Evolutionary conservation across 2,888 invertebrate genomes (phyloP).

Genomic region (Drosophila diplacantha): DNA sequence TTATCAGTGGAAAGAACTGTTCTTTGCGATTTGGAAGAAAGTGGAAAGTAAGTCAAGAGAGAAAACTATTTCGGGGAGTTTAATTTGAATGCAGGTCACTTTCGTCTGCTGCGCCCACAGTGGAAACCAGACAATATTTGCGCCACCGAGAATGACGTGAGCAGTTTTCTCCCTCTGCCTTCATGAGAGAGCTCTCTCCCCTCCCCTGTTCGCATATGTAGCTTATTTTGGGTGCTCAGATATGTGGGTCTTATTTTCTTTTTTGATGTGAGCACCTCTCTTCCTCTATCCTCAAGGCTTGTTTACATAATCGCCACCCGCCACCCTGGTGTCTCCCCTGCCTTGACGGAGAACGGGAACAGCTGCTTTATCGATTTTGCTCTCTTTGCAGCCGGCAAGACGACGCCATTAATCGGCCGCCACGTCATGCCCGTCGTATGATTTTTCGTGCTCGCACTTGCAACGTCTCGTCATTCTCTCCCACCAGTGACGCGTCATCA

Average conservation of each 20-base stretch:
- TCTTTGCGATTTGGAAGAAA: constrained; percentile 19
- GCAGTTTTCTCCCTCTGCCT: constrained; percentile 2
- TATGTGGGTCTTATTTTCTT: constrained; percentile 10
- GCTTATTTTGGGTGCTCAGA: constrained; percentile 11
- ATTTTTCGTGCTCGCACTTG: constrained; percentile 18
- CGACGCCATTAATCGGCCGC: constrained; percentile 32
- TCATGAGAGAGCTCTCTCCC: background rate
- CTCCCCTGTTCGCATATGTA: background rate
- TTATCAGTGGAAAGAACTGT: constrained; percentile 17
- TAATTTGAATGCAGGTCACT: constrained; percentile 18
- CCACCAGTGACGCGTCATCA: constrained; percentile 23
- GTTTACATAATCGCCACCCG: constrained; percentile 35
- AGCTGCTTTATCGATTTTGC: constrained; percentile 39
- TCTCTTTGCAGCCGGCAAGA: constrained; percentile 34
- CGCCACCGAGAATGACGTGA: constrained; percentile 12
- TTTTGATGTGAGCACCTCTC: constrained; percentile 4
- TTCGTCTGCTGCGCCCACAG: background rate
- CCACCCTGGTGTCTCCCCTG: constrained; percentile 8
- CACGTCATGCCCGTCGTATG: constrained; percentile 39
- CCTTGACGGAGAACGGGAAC: constrained; percentile 7
- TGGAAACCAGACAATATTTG: background rate
- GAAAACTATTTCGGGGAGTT: constrained; percentile 10
- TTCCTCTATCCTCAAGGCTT: constrained; percentile 17
- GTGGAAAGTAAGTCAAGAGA: constrained; percentile 25
- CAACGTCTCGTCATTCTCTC: constrained; percentile 3